Evolutionary conservation across 2,797 vertebrate species (phyloP).

Genomic region (Sardinella longiceps): DNA sequence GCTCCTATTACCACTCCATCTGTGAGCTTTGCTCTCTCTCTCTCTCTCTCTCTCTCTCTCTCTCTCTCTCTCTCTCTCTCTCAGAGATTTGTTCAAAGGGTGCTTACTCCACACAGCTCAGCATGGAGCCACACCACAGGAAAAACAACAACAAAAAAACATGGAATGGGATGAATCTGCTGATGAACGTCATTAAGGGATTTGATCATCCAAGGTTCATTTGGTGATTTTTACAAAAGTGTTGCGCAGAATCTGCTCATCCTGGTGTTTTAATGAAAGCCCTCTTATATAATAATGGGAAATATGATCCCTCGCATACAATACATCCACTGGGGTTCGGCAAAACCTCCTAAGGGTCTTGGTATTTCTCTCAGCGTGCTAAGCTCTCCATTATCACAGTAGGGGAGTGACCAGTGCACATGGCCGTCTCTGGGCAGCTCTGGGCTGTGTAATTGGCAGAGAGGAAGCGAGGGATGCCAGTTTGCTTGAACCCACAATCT

Average conservation of each 20-base stretch:
- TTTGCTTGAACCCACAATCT: constrained; percentile 23
- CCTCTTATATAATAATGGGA: neutral
- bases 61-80: too few relatives aligned
- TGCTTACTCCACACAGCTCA: constrained; percentile 17
- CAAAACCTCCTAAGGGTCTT: neutral
- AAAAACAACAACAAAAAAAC: too few relatives aligned
- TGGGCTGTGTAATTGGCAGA: neutral
- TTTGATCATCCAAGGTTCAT: neutral
- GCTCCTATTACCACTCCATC: neutral
- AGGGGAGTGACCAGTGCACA: neutral
- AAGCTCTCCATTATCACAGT: neutral
- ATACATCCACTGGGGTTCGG: neutral
- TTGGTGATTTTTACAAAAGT: neutral
- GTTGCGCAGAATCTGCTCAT: neutral
- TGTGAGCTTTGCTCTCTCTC: neutral
- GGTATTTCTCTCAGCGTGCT: neutral
- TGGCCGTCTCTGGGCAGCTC: neutral
- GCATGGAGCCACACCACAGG: neutral
- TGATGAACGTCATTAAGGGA: neutral
- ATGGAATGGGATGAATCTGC: neutral
- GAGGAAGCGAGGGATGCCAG: neutral
- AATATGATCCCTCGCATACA: neutral
- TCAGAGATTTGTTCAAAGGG: neutral
- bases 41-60: too few relatives aligned
- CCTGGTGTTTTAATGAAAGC: neutral